Conservation (phyloP, 2,113 vertebrate genomes). For the Chrysemys picta region DNA sequence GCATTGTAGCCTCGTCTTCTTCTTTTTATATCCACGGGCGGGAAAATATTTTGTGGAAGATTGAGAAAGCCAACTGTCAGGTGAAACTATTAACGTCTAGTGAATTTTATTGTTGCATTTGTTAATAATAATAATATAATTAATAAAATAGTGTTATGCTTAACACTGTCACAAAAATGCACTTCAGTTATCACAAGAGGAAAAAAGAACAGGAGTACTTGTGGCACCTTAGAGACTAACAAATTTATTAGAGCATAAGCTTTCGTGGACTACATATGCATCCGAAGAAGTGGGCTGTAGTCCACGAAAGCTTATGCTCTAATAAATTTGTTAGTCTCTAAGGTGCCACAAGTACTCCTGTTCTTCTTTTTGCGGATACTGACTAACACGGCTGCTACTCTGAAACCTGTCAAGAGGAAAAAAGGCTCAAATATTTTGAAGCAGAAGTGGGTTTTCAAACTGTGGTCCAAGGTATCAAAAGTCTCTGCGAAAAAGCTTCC, state of each 20-base stretch:
- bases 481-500: neutral
- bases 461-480: accelerated
- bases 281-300: no score
- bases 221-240: no score
- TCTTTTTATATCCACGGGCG: slow-evolving; percentile 28
- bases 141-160: neutral
- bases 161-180: neutral
- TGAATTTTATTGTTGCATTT: slow-evolving; percentile 2
- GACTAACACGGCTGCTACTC: no score
- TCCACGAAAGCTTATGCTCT: no score
- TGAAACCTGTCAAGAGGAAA: no score
- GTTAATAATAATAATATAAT: slow-evolving; percentile 4
- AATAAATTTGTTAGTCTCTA: no score
- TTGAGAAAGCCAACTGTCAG: slow-evolving; percentile 39
- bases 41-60: slow-evolving; percentile 22
- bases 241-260: no score
- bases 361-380: no score
- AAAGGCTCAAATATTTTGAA: neutral
- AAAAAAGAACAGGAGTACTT: no score
- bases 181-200: neutral
- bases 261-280: no score
- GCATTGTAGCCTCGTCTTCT: slow-evolving; percentile 7
- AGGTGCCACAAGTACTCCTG: no score
- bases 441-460: neutral
- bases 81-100: slow-evolving; percentile 37